Evolutionary conservation across 2,113 vertebrate genomes (phyloP).

Genomic region (Pardalotus punctatus): DNA sequence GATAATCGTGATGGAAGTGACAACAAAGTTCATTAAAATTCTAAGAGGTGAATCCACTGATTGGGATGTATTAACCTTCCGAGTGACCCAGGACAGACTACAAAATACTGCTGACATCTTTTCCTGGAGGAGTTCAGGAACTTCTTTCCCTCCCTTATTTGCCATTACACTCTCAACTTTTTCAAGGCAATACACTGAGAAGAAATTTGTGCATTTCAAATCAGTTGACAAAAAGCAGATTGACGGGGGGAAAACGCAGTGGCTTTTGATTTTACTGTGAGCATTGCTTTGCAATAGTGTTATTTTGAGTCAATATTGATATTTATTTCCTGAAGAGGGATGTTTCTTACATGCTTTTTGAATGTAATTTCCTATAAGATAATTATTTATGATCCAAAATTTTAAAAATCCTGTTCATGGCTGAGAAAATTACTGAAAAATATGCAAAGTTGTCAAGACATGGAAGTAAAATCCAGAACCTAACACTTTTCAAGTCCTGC

Average conservation of each 20-base stretch:
- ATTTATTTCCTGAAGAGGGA: not conserved
- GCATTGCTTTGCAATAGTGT: not conserved
- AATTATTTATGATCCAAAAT: not conserved
- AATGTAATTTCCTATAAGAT: not conserved
- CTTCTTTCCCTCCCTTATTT: not conserved
- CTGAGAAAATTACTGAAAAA: not conserved
- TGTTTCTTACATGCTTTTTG: not conserved
- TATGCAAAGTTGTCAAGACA: not conserved
- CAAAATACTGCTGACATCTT: constrained; percentile 37
- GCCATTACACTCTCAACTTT: not conserved
- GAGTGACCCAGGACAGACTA: constrained; percentile 52
- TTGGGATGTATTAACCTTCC: constrained; percentile 45
- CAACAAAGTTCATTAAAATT: constrained; percentile 55
- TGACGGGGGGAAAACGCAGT: not conserved
- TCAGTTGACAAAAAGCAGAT: not conserved
- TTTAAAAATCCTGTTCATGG: not conserved
- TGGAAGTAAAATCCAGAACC: not conserved
- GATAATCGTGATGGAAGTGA: constrained; percentile 1
- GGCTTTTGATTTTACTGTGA: not conserved
- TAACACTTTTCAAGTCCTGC: not conserved
- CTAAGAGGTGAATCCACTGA: constrained; percentile 9
- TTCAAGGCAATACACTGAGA: not conserved
- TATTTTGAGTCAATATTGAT: not conserved
- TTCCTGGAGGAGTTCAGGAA: constrained; percentile 10
- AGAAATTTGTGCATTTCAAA: not conserved